Base-by-base conservation (phyloP, 2,797 vertebrate genomes). In the Anguilla megastoma region DNA sequence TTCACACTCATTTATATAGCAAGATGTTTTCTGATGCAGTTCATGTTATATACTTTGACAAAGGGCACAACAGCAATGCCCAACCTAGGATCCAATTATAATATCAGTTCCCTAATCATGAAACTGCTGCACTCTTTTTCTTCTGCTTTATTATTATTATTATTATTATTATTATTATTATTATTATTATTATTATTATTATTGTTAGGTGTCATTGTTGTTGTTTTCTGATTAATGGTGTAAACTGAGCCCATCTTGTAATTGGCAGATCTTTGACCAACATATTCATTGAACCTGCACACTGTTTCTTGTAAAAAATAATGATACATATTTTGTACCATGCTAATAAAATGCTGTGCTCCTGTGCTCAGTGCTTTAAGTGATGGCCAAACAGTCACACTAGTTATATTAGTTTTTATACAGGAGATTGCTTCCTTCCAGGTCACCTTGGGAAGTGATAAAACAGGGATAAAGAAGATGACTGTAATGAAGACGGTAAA, bases 391-490 rank as follows among this genome's bases (percentile, higher is more conserved):
- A 6, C 74, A 79, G 33, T 7, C 36, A 6, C 33, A 4, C 74
- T 79, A 41, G 74, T 24, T 45, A 14, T 3, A 8, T 69, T n/a
- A 14, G 14, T 79, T 36, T 79, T 79, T 79, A 21, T 79, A 14
- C 33, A 0, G 30, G 69, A 12, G 69, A 2, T 30, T 36, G 41
- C 41, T 41, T 41, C 74, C 14, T 41, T 7, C 14, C 36, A 4
- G 74, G 74, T 79, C 74, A 79, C 74, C 74, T 79, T 79, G 74
- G 36, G 74, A 33, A 18, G 74, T 41, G 74, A 79, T 41, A 21
- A 41, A 79, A 18, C 3, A 18, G 74, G 33, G 74, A 79, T 79
- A 79, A 79, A 79, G 2, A 18, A 18, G 33, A 36, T 79, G 33
- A 45, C 14, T 16, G 74, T 16, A 41, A 79, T 41, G 12, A 7